Base-by-base conservation (phyloP, 2,888 invertebrate species). In the Aleiodes testaceus region DNA sequence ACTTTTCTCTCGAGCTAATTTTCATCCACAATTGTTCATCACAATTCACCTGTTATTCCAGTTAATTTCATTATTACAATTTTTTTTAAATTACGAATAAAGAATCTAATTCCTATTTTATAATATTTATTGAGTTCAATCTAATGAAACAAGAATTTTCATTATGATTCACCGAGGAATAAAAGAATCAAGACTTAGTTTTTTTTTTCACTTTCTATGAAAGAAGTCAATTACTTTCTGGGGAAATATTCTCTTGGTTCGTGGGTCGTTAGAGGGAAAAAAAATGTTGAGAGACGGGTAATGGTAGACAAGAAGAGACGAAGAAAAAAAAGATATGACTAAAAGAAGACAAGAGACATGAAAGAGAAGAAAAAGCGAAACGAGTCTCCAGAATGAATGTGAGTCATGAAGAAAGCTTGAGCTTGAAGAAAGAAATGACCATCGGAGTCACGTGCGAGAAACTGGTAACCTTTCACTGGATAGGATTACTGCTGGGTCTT, bases 381-480 rank as follows among this genome's bases (percentile, higher is more conserved):
- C 11, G 36, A 36, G 36, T 36, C 36, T 36, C 36, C 11, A 36
- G 36, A 36, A 36, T 36, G 36, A 36, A 36, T 36, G 36, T 36
- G 36, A 36, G 36, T 36, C 36, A 36, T 36, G 59, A 55, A 26
- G 55, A 70, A 72, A 72, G 63, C 36, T 36, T 36, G 36, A 36
- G 64, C 64, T 49, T 45, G 45, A 55, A 47, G 68, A 52, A 61
- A 66, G 52, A 65, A 44, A 59, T 30, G 63, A 69, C 66, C 73
- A 76, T 78, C 76, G 75, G 74, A 77, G 74, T 73, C 79, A 79
- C 74, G 72, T 70, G 73, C 66, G 69, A 70, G 47, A 61, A 36
- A 36, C 69, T 67, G 74, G 70, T 75, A 77, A 77, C 73, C 74
- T 55, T 55, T 59, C 70, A 22, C 22, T 53, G 66, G 52, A 70